These are phyloP conservation scores for Tineola bisselliella DNA, from an alignment of 2,888 invertebrate species.

Conservation along the genomic window DNA sequence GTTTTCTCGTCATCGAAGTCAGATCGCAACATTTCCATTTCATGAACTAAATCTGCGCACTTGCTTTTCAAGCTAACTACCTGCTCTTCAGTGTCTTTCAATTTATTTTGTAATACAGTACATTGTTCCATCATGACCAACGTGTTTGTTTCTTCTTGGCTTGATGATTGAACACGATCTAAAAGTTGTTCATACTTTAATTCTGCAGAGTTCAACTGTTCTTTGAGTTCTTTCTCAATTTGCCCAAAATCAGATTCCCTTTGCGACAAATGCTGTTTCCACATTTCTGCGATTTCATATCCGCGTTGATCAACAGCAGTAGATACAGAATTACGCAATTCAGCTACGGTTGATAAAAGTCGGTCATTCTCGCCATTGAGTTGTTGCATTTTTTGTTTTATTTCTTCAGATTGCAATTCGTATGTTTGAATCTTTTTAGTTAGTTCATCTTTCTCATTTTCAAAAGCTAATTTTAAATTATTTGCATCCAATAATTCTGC, in stretches of 20 bases:
- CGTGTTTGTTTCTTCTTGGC: slow-evolving; percentile 56
- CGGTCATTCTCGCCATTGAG: slow-evolving; percentile 54
- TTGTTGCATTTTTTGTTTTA: slow-evolving; percentile 39
- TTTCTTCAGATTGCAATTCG: slow-evolving; percentile 33
- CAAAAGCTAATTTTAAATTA: slow-evolving; percentile 39
- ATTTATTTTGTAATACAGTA: slow-evolving; percentile 46
- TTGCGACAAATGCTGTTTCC: slow-evolving; percentile 74
- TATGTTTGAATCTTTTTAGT: slow-evolving; percentile 25
- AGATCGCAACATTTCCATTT: slow-evolving; percentile 49
- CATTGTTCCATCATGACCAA: slow-evolving; percentile 49
- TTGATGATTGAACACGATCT: slow-evolving; percentile 53
- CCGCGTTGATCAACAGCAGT: slow-evolving; percentile 73
- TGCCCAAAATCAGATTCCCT: slow-evolving; percentile 71
- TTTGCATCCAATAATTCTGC: slow-evolving; percentile 41
- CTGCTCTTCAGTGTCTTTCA: slow-evolving; percentile 56
- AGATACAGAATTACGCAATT: slow-evolving; percentile 53
- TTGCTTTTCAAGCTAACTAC: slow-evolving; percentile 46
- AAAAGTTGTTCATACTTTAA: slow-evolving; percentile 55
- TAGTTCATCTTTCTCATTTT: slow-evolving; percentile 30
- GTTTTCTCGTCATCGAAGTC: slow-evolving; percentile 59
- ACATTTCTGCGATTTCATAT: slow-evolving; percentile 73
- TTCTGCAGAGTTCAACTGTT: slow-evolving; percentile 60
- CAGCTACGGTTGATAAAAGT: slow-evolving; percentile 52
- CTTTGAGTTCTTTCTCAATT: slow-evolving; percentile 56
- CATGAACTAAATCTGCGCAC: slow-evolving; percentile 46